Conservation (phyloP, 2,888 invertebrate genomes). For the Eurytoma californica region DNA sequence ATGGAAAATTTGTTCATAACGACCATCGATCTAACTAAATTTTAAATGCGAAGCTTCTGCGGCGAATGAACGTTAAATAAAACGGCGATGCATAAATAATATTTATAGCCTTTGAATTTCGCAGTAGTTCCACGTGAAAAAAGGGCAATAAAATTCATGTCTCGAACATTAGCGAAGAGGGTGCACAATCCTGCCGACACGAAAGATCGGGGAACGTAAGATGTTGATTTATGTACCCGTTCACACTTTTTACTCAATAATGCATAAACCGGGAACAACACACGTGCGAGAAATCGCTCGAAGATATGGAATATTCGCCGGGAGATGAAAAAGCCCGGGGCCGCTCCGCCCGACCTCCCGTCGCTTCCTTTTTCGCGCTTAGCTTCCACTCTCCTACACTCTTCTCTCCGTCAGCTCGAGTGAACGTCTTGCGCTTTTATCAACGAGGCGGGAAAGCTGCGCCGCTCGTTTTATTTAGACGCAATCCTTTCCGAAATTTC, state of each 20-base stretch:
- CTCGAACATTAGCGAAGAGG: background rate
- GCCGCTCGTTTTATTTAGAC: too few species aligned
- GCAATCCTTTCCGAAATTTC: too few species aligned
- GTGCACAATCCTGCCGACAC: constrained; percentile 1
- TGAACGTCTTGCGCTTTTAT: too few species aligned
- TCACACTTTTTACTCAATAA: background rate
- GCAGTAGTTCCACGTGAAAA: background rate
- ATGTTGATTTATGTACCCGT: constrained; percentile 23
- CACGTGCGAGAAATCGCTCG: too few species aligned
- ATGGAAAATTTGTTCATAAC: too few species aligned
- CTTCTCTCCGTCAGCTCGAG: too few species aligned
- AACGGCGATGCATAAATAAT: background rate
- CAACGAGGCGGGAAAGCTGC: too few species aligned
- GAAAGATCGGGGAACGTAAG: constrained; percentile 20
- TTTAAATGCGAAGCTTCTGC: background rate
- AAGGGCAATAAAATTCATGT: background rate
- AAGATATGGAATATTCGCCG: too few species aligned
- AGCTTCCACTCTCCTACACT: too few species aligned
- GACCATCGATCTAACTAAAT: background rate
- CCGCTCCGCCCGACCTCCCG: too few species aligned
- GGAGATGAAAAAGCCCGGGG: too few species aligned
- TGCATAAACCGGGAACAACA: background rate
- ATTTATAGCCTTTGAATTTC: background rate
- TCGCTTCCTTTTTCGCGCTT: too few species aligned
- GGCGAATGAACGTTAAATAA: background rate